Percentiles rank a stretch among this genome's conserved stretches.
These are phyloP conservation scores for Sarcophilus harrisii DNA, from an alignment of 2,797 vertebrate species.

Conservation along the genomic window DNA sequence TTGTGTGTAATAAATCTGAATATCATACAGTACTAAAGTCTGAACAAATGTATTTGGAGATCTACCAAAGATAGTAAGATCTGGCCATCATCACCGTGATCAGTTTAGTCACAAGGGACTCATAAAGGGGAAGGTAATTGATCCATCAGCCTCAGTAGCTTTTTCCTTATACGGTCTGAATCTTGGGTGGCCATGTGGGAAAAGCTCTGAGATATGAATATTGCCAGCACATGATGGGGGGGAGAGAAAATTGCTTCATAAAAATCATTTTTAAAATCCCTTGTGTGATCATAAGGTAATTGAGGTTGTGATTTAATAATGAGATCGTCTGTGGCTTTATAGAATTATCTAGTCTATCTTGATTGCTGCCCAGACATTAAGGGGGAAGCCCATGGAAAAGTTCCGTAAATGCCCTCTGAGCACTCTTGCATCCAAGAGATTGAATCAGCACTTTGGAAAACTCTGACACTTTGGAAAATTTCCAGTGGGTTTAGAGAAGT, in stretches of 20 bases:
- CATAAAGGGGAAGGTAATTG: not conserved
- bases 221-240: not conserved
- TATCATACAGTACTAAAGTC: not conserved
- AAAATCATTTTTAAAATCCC: not conserved
- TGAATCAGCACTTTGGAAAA: conserved; percentile 73
- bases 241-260: not conserved
- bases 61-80: not conserved
- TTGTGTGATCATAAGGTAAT: not conserved
- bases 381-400: conserved; percentile 63
- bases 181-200: not conserved
- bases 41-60: not conserved
- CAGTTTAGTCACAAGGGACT: not conserved
- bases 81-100: not conserved
- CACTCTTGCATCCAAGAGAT: conserved; percentile 20
- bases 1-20: not conserved
- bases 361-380: conserved; percentile 30
- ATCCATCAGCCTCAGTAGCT: not conserved
- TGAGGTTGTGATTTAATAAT: conserved; percentile 41
- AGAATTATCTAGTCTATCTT: not conserved
- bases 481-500: conserved; percentile 55
- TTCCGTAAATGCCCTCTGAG: conserved; percentile 55
- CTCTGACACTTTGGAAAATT: conserved; percentile 64
- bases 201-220: not conserved
- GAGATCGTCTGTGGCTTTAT: conserved; percentile 12
- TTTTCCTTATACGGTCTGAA: not conserved